Base-by-base conservation (phyloP, 2,113 vertebrate species). In the Mus pahari region DNA sequence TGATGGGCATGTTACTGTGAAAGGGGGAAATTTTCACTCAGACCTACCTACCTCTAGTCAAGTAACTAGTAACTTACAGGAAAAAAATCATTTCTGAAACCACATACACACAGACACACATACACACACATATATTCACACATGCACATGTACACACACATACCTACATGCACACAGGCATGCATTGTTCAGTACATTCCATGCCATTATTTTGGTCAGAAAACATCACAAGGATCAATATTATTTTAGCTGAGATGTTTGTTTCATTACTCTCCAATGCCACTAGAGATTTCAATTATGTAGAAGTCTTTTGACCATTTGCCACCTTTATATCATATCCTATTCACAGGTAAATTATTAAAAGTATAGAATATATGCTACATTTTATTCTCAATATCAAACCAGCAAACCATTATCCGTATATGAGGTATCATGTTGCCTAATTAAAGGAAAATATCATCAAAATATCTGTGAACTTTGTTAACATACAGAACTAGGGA, bases 121-220 rank as follows among this genome's bases (percentile, higher is more conserved):
- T 7, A 39, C 11, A 39, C 17, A 55, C 53, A 75, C 9, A 42
- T 4, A 11, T 16, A 58, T 14, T 58, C 6, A 33, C 48, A 73
- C 7, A 20, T 8, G 9, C 11, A 4, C 7, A 5, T 31, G 14
- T 9, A 55, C 53, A 48, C 39, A 31, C 45, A 78, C 22, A 39
- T 22, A 58, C 5, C 24, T 26, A 5, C 36, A 42, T 62, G 9
- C 13, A 16, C 55, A 55, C 26, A 62, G 24, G 7, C 33, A 3
- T 62, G 13, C 14, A 62, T 16, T 16, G 3, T 3, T 50, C 16
- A 7, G 4, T 17, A 48, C 1, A 5, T 48, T 4, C 14, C 26
- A 24, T 13, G 45, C 36, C 45, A n/a, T 31, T 71, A 22, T 48
- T 68, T 48, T n/a, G 5, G 10, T 31, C 45, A 26, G 10, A 55